phyloP scores from a whole-genome alignment of 2,888 invertebrate species.

The Thera obeliscata region DNA sequence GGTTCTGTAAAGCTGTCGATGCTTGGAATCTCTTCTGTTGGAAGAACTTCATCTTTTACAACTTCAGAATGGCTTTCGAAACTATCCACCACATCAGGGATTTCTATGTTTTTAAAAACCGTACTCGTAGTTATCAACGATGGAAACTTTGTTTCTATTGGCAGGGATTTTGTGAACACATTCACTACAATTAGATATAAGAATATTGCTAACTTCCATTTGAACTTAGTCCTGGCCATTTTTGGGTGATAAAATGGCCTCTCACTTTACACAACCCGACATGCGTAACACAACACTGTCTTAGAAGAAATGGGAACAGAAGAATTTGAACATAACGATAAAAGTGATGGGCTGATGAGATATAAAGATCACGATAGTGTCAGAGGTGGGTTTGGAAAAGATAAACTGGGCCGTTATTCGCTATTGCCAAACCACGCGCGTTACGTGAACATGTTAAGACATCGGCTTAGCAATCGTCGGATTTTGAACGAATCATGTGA shows the following conservation, averaged over 20 bases:
- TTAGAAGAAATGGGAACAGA: slow-evolving; percentile 48
- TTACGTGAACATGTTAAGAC: no score
- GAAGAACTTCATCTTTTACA: slow-evolving; percentile 23
- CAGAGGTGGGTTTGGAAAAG: slow-evolving; percentile 42
- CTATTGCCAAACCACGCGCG: no score
- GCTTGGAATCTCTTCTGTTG: slow-evolving; percentile 5
- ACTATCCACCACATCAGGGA: slow-evolving; percentile 20
- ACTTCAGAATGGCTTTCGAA: slow-evolving; percentile 21
- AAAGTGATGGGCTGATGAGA: slow-evolving; percentile 28
- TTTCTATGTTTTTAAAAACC: slow-evolving; percentile 36
- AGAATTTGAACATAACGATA: slow-evolving; percentile 24
- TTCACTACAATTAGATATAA: slow-evolving; percentile 50
- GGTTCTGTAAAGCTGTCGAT: slow-evolving; percentile 22
- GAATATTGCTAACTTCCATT: slow-evolving; percentile 58
- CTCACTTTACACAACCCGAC: slow-evolving; percentile 45
- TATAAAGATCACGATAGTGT: slow-evolving; percentile 53
- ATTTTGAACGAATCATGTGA: no score
- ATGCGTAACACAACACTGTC: slow-evolving; percentile 49
- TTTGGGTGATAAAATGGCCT: slow-evolving; percentile 49
- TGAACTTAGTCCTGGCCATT: slow-evolving; percentile 65
- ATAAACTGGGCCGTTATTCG: slow-evolving; percentile 39
- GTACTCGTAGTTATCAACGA: slow-evolving; percentile 37
- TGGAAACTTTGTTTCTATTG: slow-evolving; percentile 44
- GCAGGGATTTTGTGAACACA: slow-evolving; percentile 56
- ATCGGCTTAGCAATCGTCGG: no score